A percentile compares a stretch with the other conserved stretches of the same genome.
phyloP scores from a whole-genome alignment of 2,797 vertebrate species.

The Silurus aristotelis region DNA sequence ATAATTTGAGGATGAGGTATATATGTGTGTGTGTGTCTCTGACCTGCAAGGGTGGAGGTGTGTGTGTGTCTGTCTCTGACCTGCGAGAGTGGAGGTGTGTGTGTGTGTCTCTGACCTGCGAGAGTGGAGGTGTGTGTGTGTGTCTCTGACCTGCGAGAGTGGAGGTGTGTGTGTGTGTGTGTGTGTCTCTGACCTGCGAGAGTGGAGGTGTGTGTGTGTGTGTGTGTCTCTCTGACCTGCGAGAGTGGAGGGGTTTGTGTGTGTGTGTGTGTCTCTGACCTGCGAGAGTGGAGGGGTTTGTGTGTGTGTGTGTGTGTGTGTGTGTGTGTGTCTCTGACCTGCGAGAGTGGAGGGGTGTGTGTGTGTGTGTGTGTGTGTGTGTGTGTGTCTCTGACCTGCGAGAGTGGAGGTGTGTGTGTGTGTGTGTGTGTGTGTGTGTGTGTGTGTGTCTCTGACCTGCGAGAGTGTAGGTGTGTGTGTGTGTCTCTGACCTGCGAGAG shows the following conservation, averaged over 20 bases:
- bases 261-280: background rate
- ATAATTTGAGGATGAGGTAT: no score
- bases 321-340: slow-evolving; percentile 63
- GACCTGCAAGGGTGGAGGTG: slow-evolving; percentile 92
- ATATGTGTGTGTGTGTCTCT: background rate
- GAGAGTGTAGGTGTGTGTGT: no score
- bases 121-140: slow-evolving; percentile 87
- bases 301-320: slow-evolving; percentile 69
- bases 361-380: background rate
- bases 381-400: no score
- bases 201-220: background rate
- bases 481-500: no score
- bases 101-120: background rate
- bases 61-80: slow-evolving; percentile 63
- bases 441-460: no score
- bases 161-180: slow-evolving; percentile 82
- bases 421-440: no score
- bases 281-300: no score
- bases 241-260: slow-evolving; percentile 86
- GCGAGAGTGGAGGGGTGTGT: background rate
- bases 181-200: no score
- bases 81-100: slow-evolving; percentile 78
- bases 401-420: no score
- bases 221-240: slow-evolving; percentile 78
- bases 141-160: slow-evolving; percentile 64